A percentile compares a stretch with the other conserved stretches of the same genome.
phyloP scores from a whole-genome alignment of 2,113 vertebrate species.

The Charadrius vociferus region DNA sequence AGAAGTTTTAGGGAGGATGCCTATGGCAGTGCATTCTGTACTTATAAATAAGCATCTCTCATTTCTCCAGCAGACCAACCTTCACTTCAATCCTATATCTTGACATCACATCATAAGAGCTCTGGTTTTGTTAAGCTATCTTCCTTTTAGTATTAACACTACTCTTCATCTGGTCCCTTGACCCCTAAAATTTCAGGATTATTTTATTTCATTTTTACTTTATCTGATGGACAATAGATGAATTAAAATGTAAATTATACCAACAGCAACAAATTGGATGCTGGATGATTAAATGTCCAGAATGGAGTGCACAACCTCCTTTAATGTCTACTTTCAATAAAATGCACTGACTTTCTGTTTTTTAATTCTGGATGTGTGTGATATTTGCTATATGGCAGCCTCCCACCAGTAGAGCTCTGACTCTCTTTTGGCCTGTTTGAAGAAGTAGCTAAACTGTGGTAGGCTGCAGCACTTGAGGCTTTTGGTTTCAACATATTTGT shows the following conservation, averaged over 20 bases:
- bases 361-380: background rate
- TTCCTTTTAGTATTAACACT: background rate
- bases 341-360: background rate
- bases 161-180: background rate
- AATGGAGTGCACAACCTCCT: background rate
- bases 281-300: background rate
- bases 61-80: background rate
- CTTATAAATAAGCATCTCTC: background rate
- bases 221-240: background rate
- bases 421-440: background rate
- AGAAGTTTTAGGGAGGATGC: background rate
- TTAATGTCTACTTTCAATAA: background rate
- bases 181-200: background rate
- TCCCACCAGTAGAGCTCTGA: background rate
- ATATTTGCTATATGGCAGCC: background rate
- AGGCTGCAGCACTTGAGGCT: background rate
- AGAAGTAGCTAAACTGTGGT: background rate
- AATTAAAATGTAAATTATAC: background rate
- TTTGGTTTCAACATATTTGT: background rate
- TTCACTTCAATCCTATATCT: background rate
- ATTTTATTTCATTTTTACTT: background rate
- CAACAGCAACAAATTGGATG: background rate
- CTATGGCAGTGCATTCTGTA: background rate
- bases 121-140: background rate
- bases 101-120: background rate